phyloP scores from a whole-genome alignment of 2,113 vertebrate species.

The Campylorhamphus procurvoides region DNA sequence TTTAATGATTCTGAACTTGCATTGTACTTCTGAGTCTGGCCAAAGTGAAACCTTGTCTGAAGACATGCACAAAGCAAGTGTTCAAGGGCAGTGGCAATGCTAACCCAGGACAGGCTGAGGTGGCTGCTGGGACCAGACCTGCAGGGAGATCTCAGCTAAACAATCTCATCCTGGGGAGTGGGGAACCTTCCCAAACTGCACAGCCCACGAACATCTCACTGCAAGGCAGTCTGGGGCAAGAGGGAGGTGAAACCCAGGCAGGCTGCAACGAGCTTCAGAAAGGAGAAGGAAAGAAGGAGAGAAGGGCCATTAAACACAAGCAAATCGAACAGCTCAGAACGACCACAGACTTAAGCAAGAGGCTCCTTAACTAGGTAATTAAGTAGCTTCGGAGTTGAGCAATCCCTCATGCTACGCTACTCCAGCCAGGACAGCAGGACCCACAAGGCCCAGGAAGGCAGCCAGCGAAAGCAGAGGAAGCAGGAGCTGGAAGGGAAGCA shows the following conservation, averaged over 20 bases:
- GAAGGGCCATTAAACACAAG: neutral
- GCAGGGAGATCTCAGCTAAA: neutral
- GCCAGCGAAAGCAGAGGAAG: neutral
- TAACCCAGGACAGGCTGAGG: neutral
- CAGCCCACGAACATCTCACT: neutral
- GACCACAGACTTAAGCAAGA: neutral
- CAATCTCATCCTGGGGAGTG: too few species aligned
- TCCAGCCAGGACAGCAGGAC: neutral
- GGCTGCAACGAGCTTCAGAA: neutral
- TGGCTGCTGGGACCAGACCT: neutral
- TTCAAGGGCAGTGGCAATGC: rapidly evolving
- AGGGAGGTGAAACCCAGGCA: neutral
- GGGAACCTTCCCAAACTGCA: neutral
- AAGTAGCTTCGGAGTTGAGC: neutral
- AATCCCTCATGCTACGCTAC: neutral
- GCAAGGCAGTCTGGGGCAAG: neutral
- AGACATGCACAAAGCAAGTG: neutral
- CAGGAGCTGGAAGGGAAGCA: neutral
- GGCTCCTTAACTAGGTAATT: neutral
- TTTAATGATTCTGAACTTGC: neutral
- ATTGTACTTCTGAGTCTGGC: neutral
- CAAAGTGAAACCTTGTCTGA: neutral
- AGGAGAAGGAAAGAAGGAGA: neutral
- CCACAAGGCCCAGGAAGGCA: neutral
- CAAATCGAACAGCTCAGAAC: neutral